Conservation (phyloP, 2,113 vertebrate genomes). For the Origma solitaria region DNA sequence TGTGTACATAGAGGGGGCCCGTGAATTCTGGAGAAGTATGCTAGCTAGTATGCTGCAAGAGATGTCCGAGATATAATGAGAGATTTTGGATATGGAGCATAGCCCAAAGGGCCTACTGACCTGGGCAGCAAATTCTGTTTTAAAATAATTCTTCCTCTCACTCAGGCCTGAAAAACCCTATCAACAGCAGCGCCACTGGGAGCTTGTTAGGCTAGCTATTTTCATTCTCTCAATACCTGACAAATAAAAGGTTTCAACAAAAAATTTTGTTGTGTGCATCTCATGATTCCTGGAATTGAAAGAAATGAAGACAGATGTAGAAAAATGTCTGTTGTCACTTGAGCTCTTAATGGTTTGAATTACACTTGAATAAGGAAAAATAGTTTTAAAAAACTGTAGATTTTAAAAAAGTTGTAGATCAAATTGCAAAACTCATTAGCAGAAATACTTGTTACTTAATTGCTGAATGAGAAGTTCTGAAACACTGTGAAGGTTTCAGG, state of each 20-base stretch:
- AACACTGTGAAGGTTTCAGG: not conserved
- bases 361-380: not conserved
- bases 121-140: not conserved
- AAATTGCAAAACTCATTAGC: not conserved
- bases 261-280: not conserved
- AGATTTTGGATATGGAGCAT: not conserved
- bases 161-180: not conserved
- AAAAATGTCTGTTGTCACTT: not conserved
- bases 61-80: not conserved
- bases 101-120: not conserved
- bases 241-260: not conserved
- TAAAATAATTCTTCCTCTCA: not conserved
- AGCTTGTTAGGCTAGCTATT: not conserved
- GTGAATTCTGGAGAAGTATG: not conserved
- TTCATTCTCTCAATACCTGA: not conserved
- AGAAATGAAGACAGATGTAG: not conserved
- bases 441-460: not conserved
- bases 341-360: not conserved
- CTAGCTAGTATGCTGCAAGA: not conserved
- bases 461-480: not conserved
- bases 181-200: not conserved
- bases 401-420: not conserved
- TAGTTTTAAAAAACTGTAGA: not conserved
- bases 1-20: rapidly evolving
- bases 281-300: not conserved